Evolutionary conservation across 2,113 vertebrate species (phyloP).

Genomic region (Silurus asotus): DNA sequence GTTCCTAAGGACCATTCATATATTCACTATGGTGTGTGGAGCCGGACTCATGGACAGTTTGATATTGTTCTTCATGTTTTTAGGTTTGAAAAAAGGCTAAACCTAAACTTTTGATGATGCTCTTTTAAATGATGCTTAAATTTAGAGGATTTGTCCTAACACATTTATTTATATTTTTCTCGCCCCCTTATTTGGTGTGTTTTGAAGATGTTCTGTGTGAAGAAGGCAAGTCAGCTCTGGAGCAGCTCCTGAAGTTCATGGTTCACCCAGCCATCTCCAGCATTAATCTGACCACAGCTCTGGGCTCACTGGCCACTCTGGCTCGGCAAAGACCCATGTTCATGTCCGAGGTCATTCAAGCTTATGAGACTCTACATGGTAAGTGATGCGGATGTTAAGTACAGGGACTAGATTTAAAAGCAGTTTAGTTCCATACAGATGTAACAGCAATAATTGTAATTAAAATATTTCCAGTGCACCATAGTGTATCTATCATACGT

Average conservation of each 20-base stretch:
- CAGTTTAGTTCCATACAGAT: background rate
- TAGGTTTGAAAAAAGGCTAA: background rate
- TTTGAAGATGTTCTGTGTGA: slow-evolving; percentile 80
- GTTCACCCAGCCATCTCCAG: slow-evolving; percentile 94
- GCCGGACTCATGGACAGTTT: background rate
- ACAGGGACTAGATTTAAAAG: background rate
- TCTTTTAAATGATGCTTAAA: background rate
- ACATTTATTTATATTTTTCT: background rate
- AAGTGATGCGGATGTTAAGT: slow-evolving; percentile 28
- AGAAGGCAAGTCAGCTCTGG: slow-evolving; percentile 84
- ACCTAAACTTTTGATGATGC: background rate
- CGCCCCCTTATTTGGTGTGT: background rate
- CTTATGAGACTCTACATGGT: slow-evolving; percentile 92
- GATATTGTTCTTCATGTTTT: background rate
- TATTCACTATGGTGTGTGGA: slow-evolving; percentile 82
- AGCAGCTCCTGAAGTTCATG: slow-evolving; percentile 96
- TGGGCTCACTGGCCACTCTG: slow-evolving; percentile 88
- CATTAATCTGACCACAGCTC: slow-evolving; percentile 91
- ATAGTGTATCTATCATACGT: background rate
- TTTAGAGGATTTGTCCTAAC: background rate
- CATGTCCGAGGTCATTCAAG: slow-evolving; percentile 94
- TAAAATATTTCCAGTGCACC: background rate
- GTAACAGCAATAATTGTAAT: background rate
- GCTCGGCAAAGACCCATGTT: slow-evolving; percentile 94
- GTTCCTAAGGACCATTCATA: slow-evolving; percentile 86